A percentile compares a stretch with the other conserved stretches of the same genome.
These are phyloP conservation scores for Orchesella cincta DNA, from an alignment of 1,140 invertebrate genomes.

Conservation along the genomic window DNA sequence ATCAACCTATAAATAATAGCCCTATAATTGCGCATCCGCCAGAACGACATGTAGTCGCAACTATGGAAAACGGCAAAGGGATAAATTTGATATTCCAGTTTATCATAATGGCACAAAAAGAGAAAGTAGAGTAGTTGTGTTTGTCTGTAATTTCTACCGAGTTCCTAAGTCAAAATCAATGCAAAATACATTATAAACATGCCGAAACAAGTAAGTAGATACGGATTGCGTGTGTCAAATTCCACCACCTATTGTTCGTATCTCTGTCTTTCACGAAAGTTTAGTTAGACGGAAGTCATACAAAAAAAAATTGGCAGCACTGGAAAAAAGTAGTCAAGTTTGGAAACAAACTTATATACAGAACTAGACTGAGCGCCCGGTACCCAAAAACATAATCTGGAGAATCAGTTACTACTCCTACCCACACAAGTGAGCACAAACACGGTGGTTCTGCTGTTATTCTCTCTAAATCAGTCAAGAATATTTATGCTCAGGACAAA, in stretches of 20 bases:
- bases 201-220: neutral
- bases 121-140: too few species aligned
- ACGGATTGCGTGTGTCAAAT: neutral
- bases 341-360: neutral
- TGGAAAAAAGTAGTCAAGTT: neutral
- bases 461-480: slow-evolving; percentile 5
- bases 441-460: neutral
- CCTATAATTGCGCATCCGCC: too few species aligned
- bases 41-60: too few species aligned
- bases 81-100: too few species aligned
- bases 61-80: too few species aligned
- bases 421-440: neutral
- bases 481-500: neutral
- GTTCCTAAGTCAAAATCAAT: slow-evolving; percentile 10
- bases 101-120: too few species aligned
- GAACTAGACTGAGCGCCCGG: neutral
- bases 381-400: neutral
- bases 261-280: neutral
- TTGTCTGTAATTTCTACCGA: neutral
- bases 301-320: neutral
- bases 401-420: neutral
- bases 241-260: neutral
- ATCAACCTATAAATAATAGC: too few species aligned
- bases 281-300: neutral
- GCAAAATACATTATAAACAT: neutral